Evolutionary conservation across 2,113 vertebrate species (phyloP).

Genomic region (Willisornis vidua): DNA sequence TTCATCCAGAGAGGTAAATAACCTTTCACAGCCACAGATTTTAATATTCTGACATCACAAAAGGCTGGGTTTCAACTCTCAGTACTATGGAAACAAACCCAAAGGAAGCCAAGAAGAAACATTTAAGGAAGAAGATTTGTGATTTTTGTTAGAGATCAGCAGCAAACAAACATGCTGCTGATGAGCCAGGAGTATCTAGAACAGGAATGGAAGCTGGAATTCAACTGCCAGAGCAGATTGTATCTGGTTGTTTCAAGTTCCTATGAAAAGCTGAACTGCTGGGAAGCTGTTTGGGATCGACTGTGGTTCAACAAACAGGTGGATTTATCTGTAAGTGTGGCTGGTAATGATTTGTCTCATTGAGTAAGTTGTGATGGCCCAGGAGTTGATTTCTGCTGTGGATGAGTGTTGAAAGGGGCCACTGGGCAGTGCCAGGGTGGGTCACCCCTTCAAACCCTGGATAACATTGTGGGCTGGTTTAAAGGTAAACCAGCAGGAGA

Average conservation of each 20-base stretch:
- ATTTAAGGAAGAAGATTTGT: background rate
- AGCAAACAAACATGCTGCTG: background rate
- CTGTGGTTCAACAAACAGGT: background rate
- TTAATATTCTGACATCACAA: background rate
- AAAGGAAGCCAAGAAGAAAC: background rate
- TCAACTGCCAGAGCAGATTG: background rate
- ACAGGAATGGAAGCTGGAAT: background rate
- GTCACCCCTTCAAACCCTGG: background rate
- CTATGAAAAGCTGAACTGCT: background rate
- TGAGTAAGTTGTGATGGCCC: background rate
- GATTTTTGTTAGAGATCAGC: background rate
- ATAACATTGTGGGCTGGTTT: background rate
- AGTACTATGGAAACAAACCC: background rate
- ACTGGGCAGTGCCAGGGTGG: background rate
- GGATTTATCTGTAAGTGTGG: background rate
- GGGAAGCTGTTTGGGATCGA: background rate
- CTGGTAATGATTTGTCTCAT: background rate
- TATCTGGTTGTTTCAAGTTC: background rate
- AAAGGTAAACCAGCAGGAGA: too few relatives aligned
- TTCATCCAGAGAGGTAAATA: background rate
- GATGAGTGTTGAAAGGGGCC: background rate
- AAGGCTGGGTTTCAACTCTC: background rate
- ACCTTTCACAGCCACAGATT: background rate
- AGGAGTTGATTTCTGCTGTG: background rate
- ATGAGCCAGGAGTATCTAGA: background rate